A percentile compares a stretch with the other conserved stretches of the same genome.
phyloP scores from a whole-genome alignment of 2,113 vertebrate species.

The Rhabdornis inornatus region DNA sequence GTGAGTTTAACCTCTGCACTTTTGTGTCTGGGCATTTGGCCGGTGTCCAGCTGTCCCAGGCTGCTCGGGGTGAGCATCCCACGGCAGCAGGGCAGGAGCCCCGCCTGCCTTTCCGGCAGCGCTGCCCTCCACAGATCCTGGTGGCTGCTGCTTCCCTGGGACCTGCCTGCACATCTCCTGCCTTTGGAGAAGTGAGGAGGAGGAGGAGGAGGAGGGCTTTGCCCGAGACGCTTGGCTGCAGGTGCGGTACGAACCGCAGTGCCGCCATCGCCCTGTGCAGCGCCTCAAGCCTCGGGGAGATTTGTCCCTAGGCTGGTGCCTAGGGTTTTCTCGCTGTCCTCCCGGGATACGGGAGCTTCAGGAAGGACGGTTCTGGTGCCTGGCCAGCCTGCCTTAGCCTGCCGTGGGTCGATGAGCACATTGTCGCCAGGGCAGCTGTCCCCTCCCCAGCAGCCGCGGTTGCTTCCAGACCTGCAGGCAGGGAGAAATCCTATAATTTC shows the following conservation, averaged over 20 bases:
- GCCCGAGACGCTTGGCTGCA: neutral
- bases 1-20: neutral
- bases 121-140: rapidly evolving
- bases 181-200: neutral
- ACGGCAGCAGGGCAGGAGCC: neutral
- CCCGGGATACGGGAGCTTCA: rapidly evolving
- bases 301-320: neutral
- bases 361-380: neutral
- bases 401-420: rapidly evolving
- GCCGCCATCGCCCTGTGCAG: neutral
- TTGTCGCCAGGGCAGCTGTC: neutral
- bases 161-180: neutral
- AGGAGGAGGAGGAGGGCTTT: neutral
- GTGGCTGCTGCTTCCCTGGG: neutral
- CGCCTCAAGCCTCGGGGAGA: neutral
- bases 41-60: neutral
- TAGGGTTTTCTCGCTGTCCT: neutral
- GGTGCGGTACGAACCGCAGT: neutral
- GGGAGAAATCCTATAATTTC: neutral
- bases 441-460: rapidly evolving
- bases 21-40: neutral
- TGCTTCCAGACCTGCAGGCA: neutral
- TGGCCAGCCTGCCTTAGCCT: neutral
- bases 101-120: neutral
- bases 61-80: neutral